Base-by-base conservation (phyloP, 2,888 invertebrate genomes). In the Oxyscelio sp. region DNA sequence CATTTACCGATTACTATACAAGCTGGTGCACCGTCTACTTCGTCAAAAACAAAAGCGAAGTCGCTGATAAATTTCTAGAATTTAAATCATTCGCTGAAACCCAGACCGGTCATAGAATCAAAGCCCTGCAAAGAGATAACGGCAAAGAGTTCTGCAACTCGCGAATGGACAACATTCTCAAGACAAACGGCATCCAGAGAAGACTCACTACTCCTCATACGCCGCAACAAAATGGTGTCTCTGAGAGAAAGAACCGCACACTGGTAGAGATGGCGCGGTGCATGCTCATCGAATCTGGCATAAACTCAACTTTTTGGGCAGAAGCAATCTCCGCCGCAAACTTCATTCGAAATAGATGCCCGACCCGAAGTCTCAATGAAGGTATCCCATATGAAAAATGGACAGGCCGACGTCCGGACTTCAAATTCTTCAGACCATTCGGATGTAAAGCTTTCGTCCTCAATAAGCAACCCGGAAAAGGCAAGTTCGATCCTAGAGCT, bases 201-300 rank as follows among this genome's bases (percentile, higher is more conserved):
- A 40, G 85, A 66, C 6, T 88, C 66, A 54, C 91, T 0, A 81
- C 88, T 1, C 61, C 90, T 0, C 80, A 90, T 40, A 90, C 85
- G 5, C 91, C 90, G 0, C 85, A 92, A 58, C 89, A 90, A 17
- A 92, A 91, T 81, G 91, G 90, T 0, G 75, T 86, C 0, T 88
- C 91, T 3, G 92, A 93, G 75, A 48, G 90, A 4, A 85, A 87
- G 31, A 91, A 91, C 22, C 73, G 89, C 0, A 92, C 90, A 0
- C 61, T 91, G 1, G 85, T 91, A 5, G 89, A 90, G n/a, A 74
- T 78, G 45, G 88, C 90, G 5, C 79, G 91, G n/a, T 85, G 87
- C 6, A 85, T 92, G 83, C 19, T 93, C 15, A 34, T 85, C 0
- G 83, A 89, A 17, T 77, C 87, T 15, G 78, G 75, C 2, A 61